Evolutionary conservation across 2,888 invertebrate species (phyloP).

Genomic region (Amphipoea oculea): DNA sequence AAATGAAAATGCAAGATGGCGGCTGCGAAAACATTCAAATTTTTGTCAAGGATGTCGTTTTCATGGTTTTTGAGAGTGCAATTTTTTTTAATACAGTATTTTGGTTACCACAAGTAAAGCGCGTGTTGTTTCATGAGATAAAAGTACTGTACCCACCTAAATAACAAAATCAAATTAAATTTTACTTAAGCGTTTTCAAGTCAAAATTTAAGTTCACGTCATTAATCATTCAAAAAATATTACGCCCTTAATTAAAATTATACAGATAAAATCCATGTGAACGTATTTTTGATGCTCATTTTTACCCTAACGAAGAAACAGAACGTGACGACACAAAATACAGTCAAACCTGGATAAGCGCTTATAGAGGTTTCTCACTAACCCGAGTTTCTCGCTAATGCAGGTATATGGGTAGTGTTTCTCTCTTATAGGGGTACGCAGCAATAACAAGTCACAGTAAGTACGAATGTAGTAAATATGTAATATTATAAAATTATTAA

Average conservation of each 20-base stretch:
- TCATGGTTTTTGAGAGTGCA: neutral
- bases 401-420: too few species aligned
- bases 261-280: constrained; percentile 15
- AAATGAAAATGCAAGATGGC: neutral
- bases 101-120: neutral
- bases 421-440: too few species aligned
- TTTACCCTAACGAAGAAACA: constrained; percentile 25
- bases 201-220: constrained; percentile 1
- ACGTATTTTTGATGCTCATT: constrained; percentile 32
- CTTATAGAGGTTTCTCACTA: too few species aligned
- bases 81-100: too few species aligned
- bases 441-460: too few species aligned
- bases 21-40: neutral
- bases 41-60: neutral
- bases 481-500: too few species aligned
- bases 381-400: too few species aligned
- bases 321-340: constrained; percentile 51
- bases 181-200: neutral
- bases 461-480: too few species aligned
- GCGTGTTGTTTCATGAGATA: neutral
- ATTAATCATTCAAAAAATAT: constrained; percentile 29
- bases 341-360: too few species aligned
- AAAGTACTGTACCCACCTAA: neutral
- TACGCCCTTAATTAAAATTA: constrained; percentile 16
- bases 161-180: constrained; percentile 4